Conservation (phyloP, 2,797 vertebrate species). For the Gallinago stenura region DNA sequence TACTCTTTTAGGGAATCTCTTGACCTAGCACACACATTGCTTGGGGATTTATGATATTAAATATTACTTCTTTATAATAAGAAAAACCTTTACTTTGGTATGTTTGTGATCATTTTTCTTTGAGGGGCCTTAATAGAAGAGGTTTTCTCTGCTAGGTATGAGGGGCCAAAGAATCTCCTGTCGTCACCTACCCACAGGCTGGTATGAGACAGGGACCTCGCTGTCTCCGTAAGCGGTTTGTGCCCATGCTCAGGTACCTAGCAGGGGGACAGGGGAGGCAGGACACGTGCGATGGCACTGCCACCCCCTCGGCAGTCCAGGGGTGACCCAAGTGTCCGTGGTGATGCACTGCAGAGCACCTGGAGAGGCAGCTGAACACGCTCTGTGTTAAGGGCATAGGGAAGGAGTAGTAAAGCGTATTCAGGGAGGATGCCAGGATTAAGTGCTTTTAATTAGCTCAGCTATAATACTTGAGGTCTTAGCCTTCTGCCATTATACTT, state of each 20-base stretch:
- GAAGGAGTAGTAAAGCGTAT: neutral
- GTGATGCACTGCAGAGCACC: accelerated
- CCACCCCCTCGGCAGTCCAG: neutral
- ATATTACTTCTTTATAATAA: neutral
- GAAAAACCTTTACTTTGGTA: neutral
- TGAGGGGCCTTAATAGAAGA: neutral
- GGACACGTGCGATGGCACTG: neutral
- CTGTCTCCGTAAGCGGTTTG: neutral
- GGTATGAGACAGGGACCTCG: neutral
- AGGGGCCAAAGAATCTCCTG: neutral
- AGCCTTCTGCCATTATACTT: neutral
- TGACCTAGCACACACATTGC: neutral
- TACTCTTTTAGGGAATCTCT: neutral
- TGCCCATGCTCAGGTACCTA: accelerated
- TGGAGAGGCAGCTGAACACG: neutral
- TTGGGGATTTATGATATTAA: conserved; percentile 9
- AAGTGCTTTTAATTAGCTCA: conserved; percentile 9
- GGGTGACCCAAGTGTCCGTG: neutral
- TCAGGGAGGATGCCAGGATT: neutral
- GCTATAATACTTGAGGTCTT: neutral
- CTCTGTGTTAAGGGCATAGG: neutral
- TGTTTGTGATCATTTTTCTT: conserved; percentile 1
- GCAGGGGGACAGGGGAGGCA: neutral
- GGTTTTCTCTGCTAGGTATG: neutral
- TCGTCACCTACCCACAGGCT: neutral